Base-by-base conservation (phyloP, 2,797 vertebrate genomes). In the Clarias fuscus region DNA sequence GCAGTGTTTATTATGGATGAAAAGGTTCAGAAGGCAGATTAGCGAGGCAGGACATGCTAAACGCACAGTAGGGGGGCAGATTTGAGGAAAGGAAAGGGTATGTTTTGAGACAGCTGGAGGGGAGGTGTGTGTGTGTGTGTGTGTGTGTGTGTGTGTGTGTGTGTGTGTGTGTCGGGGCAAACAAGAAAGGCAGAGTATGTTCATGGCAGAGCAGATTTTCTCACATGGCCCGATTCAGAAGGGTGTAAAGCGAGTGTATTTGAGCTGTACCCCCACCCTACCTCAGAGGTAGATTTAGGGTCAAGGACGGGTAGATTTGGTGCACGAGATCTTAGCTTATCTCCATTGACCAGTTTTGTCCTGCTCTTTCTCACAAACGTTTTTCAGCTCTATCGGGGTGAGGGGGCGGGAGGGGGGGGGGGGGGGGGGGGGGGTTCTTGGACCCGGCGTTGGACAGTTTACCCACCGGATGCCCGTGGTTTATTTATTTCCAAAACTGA, bases 1-100 rank as follows among this genome's bases (percentile, higher is more conserved):
- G 0, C 37, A 24, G 56, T 2, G 30, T 10, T 85, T 78, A 65
- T 40, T 13, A 18, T 1, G 62, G 37, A 37, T 75, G 70, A 64
- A 73, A 48, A 30, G 83, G 33, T 17, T 84, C 65, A 30, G 83
- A 59, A 48, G 71, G 30, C 59, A 37, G 33, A 58, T 72, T 78
- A 61, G 30, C 20, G 30, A 61, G 56, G 27, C 18, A 78, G 56
- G 62, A 65, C 62, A 67, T n/a, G n/a, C 40, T 82, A 78, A 78
- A 13, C 18, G 2, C 76, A 33, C 56, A 14, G 56, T 22, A 4
- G 48, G 48, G 68, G 53, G 73, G 48, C 18, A 58, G 58, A 59
- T 59, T 77, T 24, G 5, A 2, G 53, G 7, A 4, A 20, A 30
- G 22, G 8, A 59, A 30, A 58, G 53, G 48, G 73, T 58, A 10